Base-by-base conservation (phyloP, 2,797 vertebrate genomes). In the Triplophysa bombifrons region DNA sequence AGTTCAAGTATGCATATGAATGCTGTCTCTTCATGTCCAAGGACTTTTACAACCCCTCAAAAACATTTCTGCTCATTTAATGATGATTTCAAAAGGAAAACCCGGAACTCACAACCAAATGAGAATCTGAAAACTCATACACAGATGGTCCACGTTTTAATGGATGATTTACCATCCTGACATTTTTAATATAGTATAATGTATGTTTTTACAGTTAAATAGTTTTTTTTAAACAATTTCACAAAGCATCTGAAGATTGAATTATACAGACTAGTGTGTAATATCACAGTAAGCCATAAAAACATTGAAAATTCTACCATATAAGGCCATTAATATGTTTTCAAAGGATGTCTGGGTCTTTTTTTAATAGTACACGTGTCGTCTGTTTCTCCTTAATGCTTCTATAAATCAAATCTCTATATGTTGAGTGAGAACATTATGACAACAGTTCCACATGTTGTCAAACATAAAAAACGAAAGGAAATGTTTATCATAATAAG, bases 151-250 rank as follows among this genome's bases (percentile, higher is more conserved):
- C 22, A 73, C 22, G 16, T 63, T 51, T 74, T 64, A 34, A 74
- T 53, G 0, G 4, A 30, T 17, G 17, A 38, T 60, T 72, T 44
- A 14, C 20, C n/a, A 66, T 53, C 13, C 13, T 22, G 72, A 55
- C 66, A 4, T 30, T 50, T 68, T 51, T 46, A 76, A 72, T 72
- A 11, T 80, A 2, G 8, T 44, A 44, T 44, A 68, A 30, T 30
- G 5, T 30, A 4, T 25, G 72, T 67, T 66, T 76, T 76, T 74
- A 88, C 82, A 87, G 56, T 58, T 78, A 55, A 76, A 76, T 74
- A 79, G 80, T 79, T 44, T 69, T 20, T 44, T 61, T 41, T 72
- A 68, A 72, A 72, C 76, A 70, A 53, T 25, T 64, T 58, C 22
- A 25, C 14, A 48, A 16, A 20, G 55, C 58, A 69, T 30, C 82